phyloP scores from a whole-genome alignment of 2,888 invertebrate genomes.

The Dioctria linearis region DNA sequence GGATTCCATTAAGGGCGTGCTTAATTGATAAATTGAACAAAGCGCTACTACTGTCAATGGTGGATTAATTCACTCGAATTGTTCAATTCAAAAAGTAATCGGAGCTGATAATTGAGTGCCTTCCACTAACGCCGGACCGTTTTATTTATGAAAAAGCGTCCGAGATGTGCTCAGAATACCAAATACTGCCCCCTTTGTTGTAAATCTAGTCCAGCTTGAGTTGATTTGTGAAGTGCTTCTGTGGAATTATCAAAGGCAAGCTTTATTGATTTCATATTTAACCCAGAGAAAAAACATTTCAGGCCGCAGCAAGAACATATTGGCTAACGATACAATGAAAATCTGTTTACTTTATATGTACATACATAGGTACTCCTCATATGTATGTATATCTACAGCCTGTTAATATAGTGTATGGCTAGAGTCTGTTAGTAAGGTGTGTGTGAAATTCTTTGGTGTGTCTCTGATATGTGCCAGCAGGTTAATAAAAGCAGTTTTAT shows the following conservation, averaged over 20 bases:
- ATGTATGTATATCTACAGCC: no score
- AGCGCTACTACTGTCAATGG: conserved; percentile 46
- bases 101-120: conserved; percentile 39
- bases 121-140: conserved; percentile 11
- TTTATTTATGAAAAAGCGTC: conserved; percentile 9
- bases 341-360: no score
- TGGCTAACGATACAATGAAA: no score
- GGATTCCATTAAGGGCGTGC: conserved; percentile 28
- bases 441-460: no score
- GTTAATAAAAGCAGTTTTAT: no score
- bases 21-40: conserved; percentile 48
- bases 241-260: neutral
- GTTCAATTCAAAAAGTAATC: conserved; percentile 38
- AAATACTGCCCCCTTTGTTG: neutral
- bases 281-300: no score
- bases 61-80: conserved; percentile 42
- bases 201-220: neutral
- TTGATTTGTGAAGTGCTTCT: neutral
- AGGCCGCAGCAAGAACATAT: no score
- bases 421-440: no score
- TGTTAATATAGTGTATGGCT: no score
- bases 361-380: no score
- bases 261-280: neutral
- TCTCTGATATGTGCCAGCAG: no score
- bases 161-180: conserved; percentile 27